Evolutionary conservation across 1,140 invertebrate species (phyloP), one percentile per base, ranked within the genome.

Genomic region (Drosophila mojavensis): DNA sequence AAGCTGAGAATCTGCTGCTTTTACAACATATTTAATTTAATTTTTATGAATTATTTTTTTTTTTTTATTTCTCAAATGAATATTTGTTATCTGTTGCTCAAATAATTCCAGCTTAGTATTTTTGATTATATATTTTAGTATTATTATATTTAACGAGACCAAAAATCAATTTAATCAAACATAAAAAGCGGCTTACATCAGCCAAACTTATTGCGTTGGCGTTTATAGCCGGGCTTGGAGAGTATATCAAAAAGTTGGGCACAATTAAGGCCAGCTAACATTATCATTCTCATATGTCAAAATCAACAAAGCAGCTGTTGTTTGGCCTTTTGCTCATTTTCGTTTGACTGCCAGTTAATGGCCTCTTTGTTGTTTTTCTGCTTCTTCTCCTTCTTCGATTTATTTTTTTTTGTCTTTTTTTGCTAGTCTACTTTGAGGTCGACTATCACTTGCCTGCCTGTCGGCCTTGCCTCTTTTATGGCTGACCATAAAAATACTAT

Each of bases 241-340:
- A 39, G 36, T 39, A 39, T 39, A 39, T 39, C 36, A 39, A 39
- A 13, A 39, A 11, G 62, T 47, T 39, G 53, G 67, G 70, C 59
- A 88, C 78, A 86, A 88, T 88, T 86, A 86, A 82, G 75, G 64
- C 64, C 64, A 55, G 30, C 50, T 58, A 66, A 76, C 53, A 67
- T 50, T 54, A 72, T 72, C 63, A 58, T 76, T 88, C 83, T 86
- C 83, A 70, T 79, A 79, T 86, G 76, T 88, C 83, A 88, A 79
- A 88, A 82, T 86, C 83, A 83, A 81, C 78, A 71, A 55, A 68
- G 71, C 80, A 82, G 81, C 73, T 80, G 81, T 68, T 80, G 64
- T 60, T 64, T 48, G 48, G 51, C 59, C 54, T 39, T 39, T 39
- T 39, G 36, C 36, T 39, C 41, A 47, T 65, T 36, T 77, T 48